Percentiles rank a stretch among this genome's conserved stretches.
Conservation (phyloP, 2,888 invertebrate genomes). For the Nomada ruficornis region DNA sequence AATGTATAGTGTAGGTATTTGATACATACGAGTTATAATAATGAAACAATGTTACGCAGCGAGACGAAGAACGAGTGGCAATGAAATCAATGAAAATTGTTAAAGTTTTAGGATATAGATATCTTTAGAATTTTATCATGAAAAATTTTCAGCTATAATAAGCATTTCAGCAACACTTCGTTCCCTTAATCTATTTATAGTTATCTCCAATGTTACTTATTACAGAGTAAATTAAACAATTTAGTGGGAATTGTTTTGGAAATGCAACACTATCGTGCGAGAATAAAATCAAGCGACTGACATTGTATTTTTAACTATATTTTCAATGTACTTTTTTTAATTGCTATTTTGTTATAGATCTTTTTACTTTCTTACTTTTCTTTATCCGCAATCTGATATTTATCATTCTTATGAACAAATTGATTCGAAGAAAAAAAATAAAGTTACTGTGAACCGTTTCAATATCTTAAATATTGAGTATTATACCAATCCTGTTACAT, state of each 20-base stretch:
- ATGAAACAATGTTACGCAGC: background rate
- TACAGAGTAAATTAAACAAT: no score
- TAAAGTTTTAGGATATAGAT: no score
- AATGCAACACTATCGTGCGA: no score
- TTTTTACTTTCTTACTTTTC: background rate
- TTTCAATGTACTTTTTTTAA: background rate
- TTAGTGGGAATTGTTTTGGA: no score
- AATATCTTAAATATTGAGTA: background rate
- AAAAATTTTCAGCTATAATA: no score
- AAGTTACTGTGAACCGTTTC: background rate
- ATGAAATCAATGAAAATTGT: no score
- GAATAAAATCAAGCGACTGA: no score
- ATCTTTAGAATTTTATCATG: no score
- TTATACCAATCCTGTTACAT: background rate
- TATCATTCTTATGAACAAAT: background rate
- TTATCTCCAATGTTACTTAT: no score
- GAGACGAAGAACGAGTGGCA: background rate
- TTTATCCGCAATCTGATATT: background rate
- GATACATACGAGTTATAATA: constrained; percentile 11
- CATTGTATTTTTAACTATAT: background rate
- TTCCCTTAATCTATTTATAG: no score
- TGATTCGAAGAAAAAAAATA: no score
- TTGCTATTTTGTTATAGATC: background rate
- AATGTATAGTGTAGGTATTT: constrained; percentile 8
- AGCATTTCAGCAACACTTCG: no score